Evolutionary conservation across 2,888 invertebrate genomes (phyloP), one percentile per base, ranked within the genome.

Genomic region (Clostera curtula): DNA sequence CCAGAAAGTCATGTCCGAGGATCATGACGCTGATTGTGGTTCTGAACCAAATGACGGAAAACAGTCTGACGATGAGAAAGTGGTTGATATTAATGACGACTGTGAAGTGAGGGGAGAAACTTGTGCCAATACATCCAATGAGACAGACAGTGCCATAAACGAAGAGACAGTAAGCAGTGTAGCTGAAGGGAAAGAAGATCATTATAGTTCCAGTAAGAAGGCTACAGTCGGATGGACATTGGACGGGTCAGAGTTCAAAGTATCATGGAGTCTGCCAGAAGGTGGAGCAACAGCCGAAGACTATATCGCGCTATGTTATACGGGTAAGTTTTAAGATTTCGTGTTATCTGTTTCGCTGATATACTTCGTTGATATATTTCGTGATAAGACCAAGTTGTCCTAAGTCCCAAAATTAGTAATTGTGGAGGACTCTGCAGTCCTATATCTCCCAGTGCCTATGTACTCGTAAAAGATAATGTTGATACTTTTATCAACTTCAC

Each of bases 231-330:
- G 57, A 35, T 85, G 85, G 75, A 76, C 68, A 6, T 58, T 73
- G 30, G 73, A 85, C 39, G 74, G 71, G 19, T 67, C 44, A 39
- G 67, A 76, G 40, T 68, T 67, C 33, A 66, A 60, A 34, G 57
- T 80, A 37, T 67, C 73, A 43, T 88, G 87, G 87, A 69, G 59
- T 29, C 52, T 87, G 21, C 66, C 71, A 7, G 74, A 83, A 29
- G 83, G 73, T 25, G 46, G 50, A 10, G 56, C 65, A 5, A 59
- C 73, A 19, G 13, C 51, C 25, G 50, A 60, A 25, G 87, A 88
- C 55, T 87, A 85, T 62, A 72, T 88, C 49, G 86, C 83, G 24
- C 59, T 88, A 41, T 87, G 84, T 57, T 76, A 65, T 52, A 59
- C 70, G 75, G 88, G 88, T 88, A 52, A 76, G 85, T 62, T n/a